Evolutionary conservation across 2,797 vertebrate species (phyloP).

Genomic region (Perdix hodgsoniae): DNA sequence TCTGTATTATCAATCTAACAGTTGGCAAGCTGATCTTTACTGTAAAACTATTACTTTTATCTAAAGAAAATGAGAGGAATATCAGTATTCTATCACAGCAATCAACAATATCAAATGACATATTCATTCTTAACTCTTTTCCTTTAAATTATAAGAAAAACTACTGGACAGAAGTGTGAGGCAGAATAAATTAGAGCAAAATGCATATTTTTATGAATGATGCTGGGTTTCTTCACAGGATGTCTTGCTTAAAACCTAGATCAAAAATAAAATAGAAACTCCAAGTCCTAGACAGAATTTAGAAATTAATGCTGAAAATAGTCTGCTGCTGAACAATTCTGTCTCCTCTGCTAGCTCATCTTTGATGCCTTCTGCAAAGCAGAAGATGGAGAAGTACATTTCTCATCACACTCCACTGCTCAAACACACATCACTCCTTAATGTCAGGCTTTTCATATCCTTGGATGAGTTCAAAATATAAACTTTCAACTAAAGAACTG

Average conservation of each 20-base stretch:
- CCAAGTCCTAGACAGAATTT: not conserved
- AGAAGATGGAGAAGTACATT: not conserved
- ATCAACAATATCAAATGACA: not conserved
- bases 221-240: not conserved
- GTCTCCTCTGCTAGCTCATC: not conserved
- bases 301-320: not conserved
- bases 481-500: not conserved
- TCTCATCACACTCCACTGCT: not conserved
- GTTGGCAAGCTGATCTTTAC: not conserved
- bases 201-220: not conserved
- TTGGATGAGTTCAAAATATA: not conserved
- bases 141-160: not conserved
- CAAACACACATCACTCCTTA: not conserved
- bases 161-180: not conserved
- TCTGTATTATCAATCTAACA: not conserved
- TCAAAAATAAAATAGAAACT: not conserved
- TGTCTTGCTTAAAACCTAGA: not conserved
- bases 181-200: not conserved
- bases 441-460: not conserved
- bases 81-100: not conserved
- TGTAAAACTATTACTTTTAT: not conserved
- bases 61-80: not conserved
- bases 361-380: not conserved
- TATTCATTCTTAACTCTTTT: slow-evolving; percentile 13
- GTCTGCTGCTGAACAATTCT: not conserved